Base-by-base conservation (phyloP, 2,888 invertebrate species). In the Dynastes maya region DNA sequence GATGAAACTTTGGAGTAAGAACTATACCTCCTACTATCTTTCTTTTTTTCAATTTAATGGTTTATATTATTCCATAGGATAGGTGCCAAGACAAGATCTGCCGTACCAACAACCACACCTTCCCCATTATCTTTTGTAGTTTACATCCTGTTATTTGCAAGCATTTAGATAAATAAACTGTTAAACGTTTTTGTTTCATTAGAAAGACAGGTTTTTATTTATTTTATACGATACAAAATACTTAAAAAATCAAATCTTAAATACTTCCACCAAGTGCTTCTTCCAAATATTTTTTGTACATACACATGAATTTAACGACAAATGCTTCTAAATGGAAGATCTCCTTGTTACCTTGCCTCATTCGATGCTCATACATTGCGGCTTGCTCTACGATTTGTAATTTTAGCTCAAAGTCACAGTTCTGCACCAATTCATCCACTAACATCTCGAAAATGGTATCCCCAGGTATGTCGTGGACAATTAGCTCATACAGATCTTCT, bases 321-420 rank as follows among this genome's bases (percentile, higher is more conserved):
- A 99, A 99, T 2, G 98, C 98, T 89, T 99, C 99, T 75, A 99
- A 90, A 88, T 99, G 99, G 86, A 97, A 98, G 84, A 99, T 98
- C 29, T 95, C 93, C 89, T 99, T 99, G 84, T 95, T 96, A 22
- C 99, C 99, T 77, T 94, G 92, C 84, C 95, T 94, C 92, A 98
- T 94, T 83, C 97, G 93, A 87, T 98, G 97, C 87, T 99, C 98
- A 89, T 96, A 98, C 79, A 92, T 91, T 0, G 98, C 97, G 9
- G 99, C 99, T 85, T 94, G 91, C 81, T 94, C 93, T 0, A 96
- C 94, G 3, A 98, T 93, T 89, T 96, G 94, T 8, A 94, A 93
- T 89, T 97, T 97, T 85, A 99, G 91, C 65, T 94, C 92, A 88
- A 95, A 94, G 89, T 98, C 98, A 90, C 98, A 98, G 87, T 96